Evolutionary conservation across 2,888 invertebrate species (phyloP), one percentile per base, ranked within the genome.

Genomic region (Yponomeuta evonymella): DNA sequence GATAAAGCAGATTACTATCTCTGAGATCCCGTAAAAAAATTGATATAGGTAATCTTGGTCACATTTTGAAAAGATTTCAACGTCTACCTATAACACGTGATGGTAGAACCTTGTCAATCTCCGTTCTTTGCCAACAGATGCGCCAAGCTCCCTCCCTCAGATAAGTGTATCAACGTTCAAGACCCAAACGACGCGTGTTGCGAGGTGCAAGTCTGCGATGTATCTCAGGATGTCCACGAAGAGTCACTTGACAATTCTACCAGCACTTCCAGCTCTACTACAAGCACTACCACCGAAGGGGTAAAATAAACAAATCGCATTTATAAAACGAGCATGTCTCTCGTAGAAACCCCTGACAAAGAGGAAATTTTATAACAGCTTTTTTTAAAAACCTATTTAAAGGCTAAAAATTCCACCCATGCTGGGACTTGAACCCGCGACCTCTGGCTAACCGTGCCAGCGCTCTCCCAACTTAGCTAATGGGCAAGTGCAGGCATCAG

Each of bases 151-250:
- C 88, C 86, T 36, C 86, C 87, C 33, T 93, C 93, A 48, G 96
- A 97, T 72, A 94, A 96, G 79, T 97, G 97, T 81, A 95, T 97
- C 66, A 95, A 95, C 77, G 94, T 97, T 0, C 95, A 95, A 75
- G 97, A 97, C 83, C 96, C 96, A 0, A 94, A 94, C 70, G 97
- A 98, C 82, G 89, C 95, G 1, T 98, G 98, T 81, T 98, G 98
- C 79, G 96, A 95, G 76, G 94, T 97, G 74, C 95, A 97, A 73
- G 93, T 97, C 3, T 98, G 98, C 81, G 97, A 97, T 79, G 97
- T 97, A 5, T 96, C 96, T 0, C 92, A 96, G 30, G 96, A 96
- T 74, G 96, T 94, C 70, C 96, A 96, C 74, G 96, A 96, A 74
- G 93, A 93, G 74, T 83, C 87, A 0, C 15, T 58, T 3, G 72